Conservation (phyloP, 2,113 vertebrate genomes). For the Serilophus lunatus region DNA sequence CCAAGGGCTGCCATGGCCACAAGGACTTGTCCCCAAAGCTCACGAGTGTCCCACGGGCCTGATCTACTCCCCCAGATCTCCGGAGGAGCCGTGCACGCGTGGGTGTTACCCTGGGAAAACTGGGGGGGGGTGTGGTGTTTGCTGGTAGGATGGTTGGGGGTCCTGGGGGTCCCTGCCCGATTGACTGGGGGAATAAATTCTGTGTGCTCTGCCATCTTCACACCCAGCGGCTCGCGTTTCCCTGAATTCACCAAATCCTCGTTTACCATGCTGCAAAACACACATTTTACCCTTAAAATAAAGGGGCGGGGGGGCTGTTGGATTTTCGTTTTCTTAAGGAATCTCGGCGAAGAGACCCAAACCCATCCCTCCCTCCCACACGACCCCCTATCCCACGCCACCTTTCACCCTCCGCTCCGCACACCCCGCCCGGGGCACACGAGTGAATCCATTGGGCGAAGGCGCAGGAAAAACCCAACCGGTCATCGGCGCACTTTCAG, state of each 20-base stretch:
- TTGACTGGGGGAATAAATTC: not conserved
- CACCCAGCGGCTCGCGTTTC: not conserved
- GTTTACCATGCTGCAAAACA: not conserved
- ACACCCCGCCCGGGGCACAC: not conserved
- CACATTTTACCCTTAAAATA: not conserved
- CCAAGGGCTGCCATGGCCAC: not conserved
- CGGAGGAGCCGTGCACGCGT: not conserved
- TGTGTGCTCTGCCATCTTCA: not conserved
- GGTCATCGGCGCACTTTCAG: constrained; percentile 29
- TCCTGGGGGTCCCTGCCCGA: not conserved
- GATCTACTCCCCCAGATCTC: not conserved
- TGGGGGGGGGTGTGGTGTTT: not conserved
- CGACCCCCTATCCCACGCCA: not conserved
- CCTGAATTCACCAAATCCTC: not conserved
- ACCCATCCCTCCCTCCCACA: not conserved
- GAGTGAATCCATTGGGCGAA: not conserved
- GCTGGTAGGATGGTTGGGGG: not conserved
- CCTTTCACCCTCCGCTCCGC: not conserved
- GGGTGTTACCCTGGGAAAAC: rapidly evolving
- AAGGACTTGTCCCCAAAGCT: not conserved
- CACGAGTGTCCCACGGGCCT: not conserved
- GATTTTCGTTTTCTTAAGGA: not conserved
- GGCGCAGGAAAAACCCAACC: not conserved
- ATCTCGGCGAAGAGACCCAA: not conserved
- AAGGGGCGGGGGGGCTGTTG: not conserved